phyloP scores from a whole-genome alignment of 2,797 vertebrate genomes.

The Pterois miles region DNA sequence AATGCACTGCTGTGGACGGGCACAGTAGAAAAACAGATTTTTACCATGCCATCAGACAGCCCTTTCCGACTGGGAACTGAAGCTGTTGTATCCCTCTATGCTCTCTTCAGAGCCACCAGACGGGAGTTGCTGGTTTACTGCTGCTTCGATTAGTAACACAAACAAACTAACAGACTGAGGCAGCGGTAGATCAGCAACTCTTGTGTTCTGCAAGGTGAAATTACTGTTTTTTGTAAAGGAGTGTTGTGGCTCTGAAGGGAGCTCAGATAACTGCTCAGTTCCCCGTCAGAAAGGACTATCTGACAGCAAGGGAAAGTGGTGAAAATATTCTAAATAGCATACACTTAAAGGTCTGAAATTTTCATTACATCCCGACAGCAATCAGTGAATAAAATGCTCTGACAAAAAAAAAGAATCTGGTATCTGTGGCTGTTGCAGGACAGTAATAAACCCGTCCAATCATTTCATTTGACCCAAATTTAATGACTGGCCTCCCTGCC shows the following conservation, averaged over 20 bases:
- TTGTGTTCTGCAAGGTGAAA: not conserved
- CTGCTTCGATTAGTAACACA: too few species aligned
- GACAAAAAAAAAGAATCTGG: too few species aligned
- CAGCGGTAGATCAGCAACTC: not conserved
- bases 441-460: too few species aligned
- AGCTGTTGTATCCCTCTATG: too few species aligned
- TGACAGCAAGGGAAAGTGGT: rapidly evolving
- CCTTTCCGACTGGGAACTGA: not conserved
- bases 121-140: too few species aligned
- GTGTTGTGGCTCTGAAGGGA: not conserved
- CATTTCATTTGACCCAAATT: rapidly evolving
- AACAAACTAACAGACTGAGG: too few species aligned
- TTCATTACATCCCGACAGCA: too few species aligned
- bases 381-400: too few species aligned
- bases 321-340: not conserved
- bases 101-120: not conserved
- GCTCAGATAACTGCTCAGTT: rapidly evolving
- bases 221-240: not conserved
- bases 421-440: too few species aligned
- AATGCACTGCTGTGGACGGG: not conserved
- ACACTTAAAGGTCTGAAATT: too few species aligned
- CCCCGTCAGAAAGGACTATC: rapidly evolving
- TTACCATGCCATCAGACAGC: not conserved
- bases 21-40: not conserved
- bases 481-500: too few species aligned